Percentiles rank a stretch among this genome's conserved stretches.
Conservation (phyloP, 2,113 vertebrate genomes). For the Glaucomys volans region DNA sequence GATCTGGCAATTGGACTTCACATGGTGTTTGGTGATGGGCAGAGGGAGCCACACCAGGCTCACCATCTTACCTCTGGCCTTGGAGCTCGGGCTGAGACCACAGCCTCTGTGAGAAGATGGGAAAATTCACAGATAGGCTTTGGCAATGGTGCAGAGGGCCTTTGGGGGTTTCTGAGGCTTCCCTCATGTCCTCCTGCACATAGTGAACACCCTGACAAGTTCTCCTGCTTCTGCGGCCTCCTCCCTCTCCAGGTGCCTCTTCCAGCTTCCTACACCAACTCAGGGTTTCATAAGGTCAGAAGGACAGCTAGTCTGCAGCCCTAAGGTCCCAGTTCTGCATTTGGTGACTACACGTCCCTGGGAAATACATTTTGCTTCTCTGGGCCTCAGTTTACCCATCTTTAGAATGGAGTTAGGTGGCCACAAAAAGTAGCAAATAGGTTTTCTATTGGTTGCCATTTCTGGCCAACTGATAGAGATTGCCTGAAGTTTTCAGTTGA, state of each 20-base stretch:
- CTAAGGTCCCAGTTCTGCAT: neutral
- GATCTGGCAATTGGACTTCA: neutral
- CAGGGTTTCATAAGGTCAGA: no score
- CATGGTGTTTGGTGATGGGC: no score
- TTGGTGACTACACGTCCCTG: accelerated
- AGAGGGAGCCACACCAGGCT: conserved; percentile 78
- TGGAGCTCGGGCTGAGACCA: no score
- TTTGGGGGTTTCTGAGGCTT: no score
- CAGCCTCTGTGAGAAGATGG: no score
- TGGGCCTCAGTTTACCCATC: neutral
- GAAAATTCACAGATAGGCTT: no score
- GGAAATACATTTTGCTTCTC: neutral
- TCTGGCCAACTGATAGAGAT: no score
- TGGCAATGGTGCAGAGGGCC: no score
- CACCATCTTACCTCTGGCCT: no score
- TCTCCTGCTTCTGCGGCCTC: conserved; percentile 62
- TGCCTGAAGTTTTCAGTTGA: no score
- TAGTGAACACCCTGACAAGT: conserved; percentile 69
- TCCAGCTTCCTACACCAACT: neutral
- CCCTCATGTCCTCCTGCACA: conserved; percentile 56
- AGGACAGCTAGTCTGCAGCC: neutral
- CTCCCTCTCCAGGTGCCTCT: neutral
- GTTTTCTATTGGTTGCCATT: neutral
- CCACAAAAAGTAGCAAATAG: no score
- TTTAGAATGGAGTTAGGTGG: neutral